Evolutionary conservation across 2,113 vertebrate genomes (phyloP), one percentile per base, ranked within the genome.

Genomic region (Pardalotus punctatus): DNA sequence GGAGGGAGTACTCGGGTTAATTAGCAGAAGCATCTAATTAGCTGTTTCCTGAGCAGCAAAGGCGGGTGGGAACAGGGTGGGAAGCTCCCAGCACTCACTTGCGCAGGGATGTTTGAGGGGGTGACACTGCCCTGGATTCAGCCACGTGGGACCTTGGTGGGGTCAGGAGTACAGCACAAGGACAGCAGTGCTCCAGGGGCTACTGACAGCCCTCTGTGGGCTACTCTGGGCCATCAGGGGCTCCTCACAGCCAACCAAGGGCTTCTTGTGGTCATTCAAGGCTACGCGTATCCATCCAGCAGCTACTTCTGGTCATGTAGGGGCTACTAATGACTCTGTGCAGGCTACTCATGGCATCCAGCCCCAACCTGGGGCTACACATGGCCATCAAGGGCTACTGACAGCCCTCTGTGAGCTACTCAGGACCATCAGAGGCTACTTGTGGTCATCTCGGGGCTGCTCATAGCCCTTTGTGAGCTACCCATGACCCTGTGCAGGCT

Each of bases 1-100:
- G 42, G 88, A 91, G 93, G 73, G 87, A 94, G 74, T 78, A 64
- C 61, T 81, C 20, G 4, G 82, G 43, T 81, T 96, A 96, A 96
- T 96, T 96, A 96, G 86, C 74, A 82, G 82, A 51, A 93, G 91
- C 57, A 7, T 82, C 86, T 96, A 94, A 96, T 96, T 87, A 90
- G 96, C 74, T 76, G 88, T 58, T 96, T 94, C 94, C 94, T 92
- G 78, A 90, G 93, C 93, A 90, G 85, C 93, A 81, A 14, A 67
- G 69, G 90, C 51, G 73, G 90, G 60, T 76, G 54, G 3, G 60
- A 89, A 47, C n/a, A 47, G 60, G 70, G 60, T 65, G 78, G 85
- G 93, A 77, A 72, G 48, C 51, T 78, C 60, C 43, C 7, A 43
- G 23, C 3, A 0, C 38, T 80, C 0, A 0, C 29, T 35, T 7